Conservation (phyloP, 1,140 invertebrate genomes). For the Meloidogyne floridensis region DNA sequence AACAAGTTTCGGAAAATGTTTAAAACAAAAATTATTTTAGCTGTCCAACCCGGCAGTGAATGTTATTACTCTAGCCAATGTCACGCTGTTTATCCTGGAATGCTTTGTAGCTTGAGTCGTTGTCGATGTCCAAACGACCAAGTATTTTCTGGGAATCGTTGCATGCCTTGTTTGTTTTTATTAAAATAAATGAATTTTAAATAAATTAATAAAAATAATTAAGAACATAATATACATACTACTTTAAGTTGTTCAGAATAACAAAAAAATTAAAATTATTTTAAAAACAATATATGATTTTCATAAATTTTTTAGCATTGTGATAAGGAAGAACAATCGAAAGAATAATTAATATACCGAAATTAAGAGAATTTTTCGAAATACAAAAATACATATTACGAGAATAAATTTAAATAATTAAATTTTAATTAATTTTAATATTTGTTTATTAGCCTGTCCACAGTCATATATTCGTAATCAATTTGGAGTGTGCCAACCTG, state of each 20-base stretch:
- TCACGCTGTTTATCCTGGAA: constrained; percentile 59
- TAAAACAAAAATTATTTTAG: constrained; percentile 12
- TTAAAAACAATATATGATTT: no score
- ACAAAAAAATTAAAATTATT: no score
- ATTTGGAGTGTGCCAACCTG: constrained; percentile 58
- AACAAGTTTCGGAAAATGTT: not conserved
- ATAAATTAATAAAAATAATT: no score
- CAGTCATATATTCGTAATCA: constrained; percentile 51
- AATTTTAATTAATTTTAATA: not conserved
- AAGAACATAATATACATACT: no score
- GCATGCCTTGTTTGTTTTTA: constrained; percentile 32
- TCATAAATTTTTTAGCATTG: no score
- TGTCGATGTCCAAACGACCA: constrained; percentile 58
- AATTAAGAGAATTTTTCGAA: no score
- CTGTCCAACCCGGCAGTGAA: constrained; percentile 39
- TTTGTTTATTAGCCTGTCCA: constrained; percentile 44
- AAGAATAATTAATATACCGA: no score
- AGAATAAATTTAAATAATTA: no score
- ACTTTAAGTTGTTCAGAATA: no score
- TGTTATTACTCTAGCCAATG: constrained; percentile 65
- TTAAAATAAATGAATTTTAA: no score
- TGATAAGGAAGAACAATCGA: no score
- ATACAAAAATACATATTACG: no score
- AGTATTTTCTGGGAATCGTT: constrained; percentile 61
- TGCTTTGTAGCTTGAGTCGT: constrained; percentile 53